These are phyloP conservation scores for Polyodon spathula DNA, from an alignment of 2,113 vertebrate genomes.

Conservation along the genomic window DNA sequence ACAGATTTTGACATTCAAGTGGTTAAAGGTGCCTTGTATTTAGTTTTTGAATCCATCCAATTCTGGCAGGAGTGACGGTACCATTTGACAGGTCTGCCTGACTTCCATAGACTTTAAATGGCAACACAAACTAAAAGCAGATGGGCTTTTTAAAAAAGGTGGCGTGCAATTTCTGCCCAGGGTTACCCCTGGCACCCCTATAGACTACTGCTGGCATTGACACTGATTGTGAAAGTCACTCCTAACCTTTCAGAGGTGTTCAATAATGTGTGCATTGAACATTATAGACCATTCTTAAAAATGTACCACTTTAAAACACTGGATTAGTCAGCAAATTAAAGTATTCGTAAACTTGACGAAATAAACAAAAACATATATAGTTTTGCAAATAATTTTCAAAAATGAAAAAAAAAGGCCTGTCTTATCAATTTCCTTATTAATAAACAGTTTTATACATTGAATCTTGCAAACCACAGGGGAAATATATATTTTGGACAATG, in stretches of 20 bases:
- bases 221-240: slow-evolving; percentile 23
- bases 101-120: neutral
- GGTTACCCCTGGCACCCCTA: slow-evolving; percentile 3
- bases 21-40: slow-evolving; percentile 10
- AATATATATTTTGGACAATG: too few relatives aligned
- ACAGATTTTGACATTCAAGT: slow-evolving; percentile 6
- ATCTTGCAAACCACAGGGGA: too few relatives aligned
- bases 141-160: slow-evolving; percentile 8
- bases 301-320: neutral
- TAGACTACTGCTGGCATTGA: slow-evolving; percentile 14
- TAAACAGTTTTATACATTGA: too few relatives aligned
- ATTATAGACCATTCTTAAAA: slow-evolving; percentile 12
- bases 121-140: slow-evolving; percentile 16
- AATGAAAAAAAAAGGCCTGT: too few relatives aligned
- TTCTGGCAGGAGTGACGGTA: slow-evolving; percentile 14
- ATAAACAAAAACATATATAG: too few relatives aligned
- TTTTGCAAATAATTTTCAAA: too few relatives aligned
- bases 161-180: neutral
- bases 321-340: neutral
- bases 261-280: slow-evolving; percentile 17
- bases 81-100: neutral
- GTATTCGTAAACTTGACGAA: too few relatives aligned
- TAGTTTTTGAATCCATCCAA: neutral
- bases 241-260: slow-evolving; percentile 20
- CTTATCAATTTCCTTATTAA: too few relatives aligned